These are phyloP conservation scores for Oncopeltus fasciatus DNA, from an alignment of 1,140 invertebrate species.

Conservation along the genomic window DNA sequence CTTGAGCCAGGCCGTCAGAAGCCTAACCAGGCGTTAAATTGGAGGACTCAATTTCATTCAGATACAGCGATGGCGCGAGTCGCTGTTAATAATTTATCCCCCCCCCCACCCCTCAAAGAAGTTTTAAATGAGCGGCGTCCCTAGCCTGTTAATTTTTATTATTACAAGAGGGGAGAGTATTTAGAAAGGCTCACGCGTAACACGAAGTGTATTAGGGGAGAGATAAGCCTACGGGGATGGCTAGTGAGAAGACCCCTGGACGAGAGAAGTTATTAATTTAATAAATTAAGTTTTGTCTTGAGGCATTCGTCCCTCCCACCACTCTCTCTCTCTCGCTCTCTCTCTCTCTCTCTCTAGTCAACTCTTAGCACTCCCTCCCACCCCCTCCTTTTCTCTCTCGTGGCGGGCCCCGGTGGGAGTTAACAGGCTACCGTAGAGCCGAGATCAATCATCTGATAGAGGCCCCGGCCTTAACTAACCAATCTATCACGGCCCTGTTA, in stretches of 20 bases:
- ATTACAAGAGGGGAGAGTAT: background rate
- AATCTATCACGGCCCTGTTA: constrained; percentile 19
- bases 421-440: constrained; percentile 18
- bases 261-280: constrained; percentile 18
- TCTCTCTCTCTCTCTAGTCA: no score
- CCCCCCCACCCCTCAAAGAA: background rate
- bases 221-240: no score
- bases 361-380: no score
- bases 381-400: no score
- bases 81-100: no score
- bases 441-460: constrained; percentile 20
- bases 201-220: constrained; percentile 18
- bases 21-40: no score
- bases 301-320: no score
- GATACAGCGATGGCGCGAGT: no score
- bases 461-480: constrained; percentile 15
- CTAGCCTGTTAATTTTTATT: background rate
- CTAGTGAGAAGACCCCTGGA: background rate
- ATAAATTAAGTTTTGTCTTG: constrained; percentile 16
- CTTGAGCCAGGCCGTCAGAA: no score
- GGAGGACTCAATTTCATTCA: no score
- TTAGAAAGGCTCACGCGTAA: background rate
- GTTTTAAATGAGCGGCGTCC: background rate
- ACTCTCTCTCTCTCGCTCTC: no score
- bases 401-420: constrained; percentile 4